Conservation (phyloP, 2,888 invertebrate genomes). For the Pseudanteris insignis region DNA sequence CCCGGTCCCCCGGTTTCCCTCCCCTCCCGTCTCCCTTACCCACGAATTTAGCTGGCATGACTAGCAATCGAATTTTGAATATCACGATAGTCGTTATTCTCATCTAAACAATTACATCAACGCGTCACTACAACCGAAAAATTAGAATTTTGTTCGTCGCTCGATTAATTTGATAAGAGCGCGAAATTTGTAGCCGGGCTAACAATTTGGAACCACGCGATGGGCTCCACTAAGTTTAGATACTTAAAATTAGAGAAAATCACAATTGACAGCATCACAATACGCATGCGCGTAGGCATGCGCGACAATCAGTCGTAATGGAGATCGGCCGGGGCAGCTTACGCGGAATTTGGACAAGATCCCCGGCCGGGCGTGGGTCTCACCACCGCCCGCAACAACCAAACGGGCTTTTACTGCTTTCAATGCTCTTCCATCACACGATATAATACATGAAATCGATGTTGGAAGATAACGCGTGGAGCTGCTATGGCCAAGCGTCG, state of each 20-base stretch:
- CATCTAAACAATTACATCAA: not conserved
- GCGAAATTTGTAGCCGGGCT: constrained; percentile 33
- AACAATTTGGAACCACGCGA: constrained; percentile 13
- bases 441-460: too few relatives aligned
- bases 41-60: constrained; percentile 28
- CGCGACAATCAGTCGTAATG: constrained; percentile 24
- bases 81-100: constrained; percentile 5
- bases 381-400: constrained; percentile 23
- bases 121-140: constrained; percentile 5
- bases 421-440: too few relatives aligned
- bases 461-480: constrained; percentile 39
- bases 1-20: too few relatives aligned
- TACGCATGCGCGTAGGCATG: constrained; percentile 4
- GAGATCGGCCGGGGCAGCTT: not conserved
- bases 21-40: too few relatives aligned
- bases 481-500: too few relatives aligned
- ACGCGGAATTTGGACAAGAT: constrained; percentile 17
- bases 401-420: constrained; percentile 15
- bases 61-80: constrained; percentile 41
- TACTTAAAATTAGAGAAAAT: constrained; percentile 40
- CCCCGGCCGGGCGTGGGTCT: not conserved
- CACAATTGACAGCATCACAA: constrained; percentile 37
- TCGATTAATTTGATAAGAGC: constrained; percentile 9
- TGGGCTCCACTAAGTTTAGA: constrained; percentile 6
- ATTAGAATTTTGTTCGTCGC: constrained; percentile 7